Evolutionary conservation across 2,888 invertebrate genomes (phyloP).

Genomic region (Loripinus fragilis): DNA sequence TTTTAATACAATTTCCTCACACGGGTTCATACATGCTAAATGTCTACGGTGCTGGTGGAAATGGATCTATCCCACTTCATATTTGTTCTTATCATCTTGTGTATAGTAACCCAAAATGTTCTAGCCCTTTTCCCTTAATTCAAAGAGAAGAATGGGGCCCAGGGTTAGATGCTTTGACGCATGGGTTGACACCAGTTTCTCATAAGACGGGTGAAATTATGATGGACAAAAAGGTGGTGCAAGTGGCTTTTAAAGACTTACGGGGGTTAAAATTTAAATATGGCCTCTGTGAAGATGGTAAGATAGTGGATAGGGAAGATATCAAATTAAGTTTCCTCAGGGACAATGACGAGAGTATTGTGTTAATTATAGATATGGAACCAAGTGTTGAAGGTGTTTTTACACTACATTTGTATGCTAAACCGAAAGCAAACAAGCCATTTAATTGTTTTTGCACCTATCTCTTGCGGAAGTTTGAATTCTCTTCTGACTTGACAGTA

Average conservation of each 20-base stretch:
- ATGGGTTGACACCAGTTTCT: slow-evolving; percentile 38
- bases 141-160: slow-evolving; percentile 58
- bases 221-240: slow-evolving; percentile 35
- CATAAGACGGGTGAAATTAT: slow-evolving; percentile 49
- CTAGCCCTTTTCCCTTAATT: slow-evolving; percentile 40
- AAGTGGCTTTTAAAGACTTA: slow-evolving; percentile 40
- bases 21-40: slow-evolving; percentile 44
- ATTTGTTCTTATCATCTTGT: slow-evolving; percentile 40
- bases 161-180: slow-evolving; percentile 28
- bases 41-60: slow-evolving; percentile 36
- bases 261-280: slow-evolving; percentile 36
- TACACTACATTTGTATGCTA: slow-evolving; percentile 40
- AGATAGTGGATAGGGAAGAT: slow-evolving; percentile 11
- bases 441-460: slow-evolving; percentile 53
- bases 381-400: slow-evolving; percentile 30
- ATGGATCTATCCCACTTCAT: slow-evolving; percentile 22
- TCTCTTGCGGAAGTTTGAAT: slow-evolving; percentile 33
- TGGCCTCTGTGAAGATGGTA: slow-evolving; percentile 29
- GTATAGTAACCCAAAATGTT: slow-evolving; percentile 23
- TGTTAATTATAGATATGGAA: slow-evolving; percentile 56
- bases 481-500: background rate
- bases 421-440: slow-evolving; percentile 14
- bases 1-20: slow-evolving; percentile 37
- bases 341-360: slow-evolving; percentile 44
- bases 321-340: slow-evolving; percentile 44